phyloP scores from a whole-genome alignment of 2,113 vertebrate genomes.

The Podarcis cretensis region DNA sequence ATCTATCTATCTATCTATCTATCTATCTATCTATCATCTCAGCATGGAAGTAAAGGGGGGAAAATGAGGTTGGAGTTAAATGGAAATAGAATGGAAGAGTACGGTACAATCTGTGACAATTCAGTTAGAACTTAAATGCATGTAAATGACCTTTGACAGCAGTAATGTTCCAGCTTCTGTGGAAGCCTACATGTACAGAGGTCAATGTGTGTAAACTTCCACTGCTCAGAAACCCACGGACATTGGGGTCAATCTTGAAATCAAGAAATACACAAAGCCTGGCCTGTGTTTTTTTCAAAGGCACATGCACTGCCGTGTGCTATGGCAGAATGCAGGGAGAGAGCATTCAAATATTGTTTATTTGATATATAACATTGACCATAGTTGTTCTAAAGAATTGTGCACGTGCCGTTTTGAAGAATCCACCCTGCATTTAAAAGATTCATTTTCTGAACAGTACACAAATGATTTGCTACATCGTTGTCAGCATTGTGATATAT shows the following conservation, averaged over 20 bases:
- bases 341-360: not conserved
- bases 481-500: not conserved
- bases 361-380: not conserved
- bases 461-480: not conserved
- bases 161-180: too few relatives aligned
- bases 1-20: too few relatives aligned
- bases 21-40: too few relatives aligned
- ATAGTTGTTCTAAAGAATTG: not conserved
- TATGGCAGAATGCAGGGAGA: not conserved
- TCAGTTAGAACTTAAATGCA: not conserved
- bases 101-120: not conserved
- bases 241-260: not conserved
- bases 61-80: not conserved
- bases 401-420: not conserved
- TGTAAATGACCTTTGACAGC: not conserved
- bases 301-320: not conserved
- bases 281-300: rapidly evolving
- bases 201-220: not conserved
- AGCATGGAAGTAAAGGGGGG: not conserved
- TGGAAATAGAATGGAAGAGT: not conserved
- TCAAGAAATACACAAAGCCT: not conserved
- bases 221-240: not conserved
- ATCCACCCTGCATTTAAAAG: not conserved
- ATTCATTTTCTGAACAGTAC: not conserved
- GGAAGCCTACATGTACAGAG: not conserved